Percentiles rank a stretch among this genome's conserved stretches.
Evolutionary conservation across 2,113 vertebrate species (phyloP).

Genomic region (Bubo bubo): DNA sequence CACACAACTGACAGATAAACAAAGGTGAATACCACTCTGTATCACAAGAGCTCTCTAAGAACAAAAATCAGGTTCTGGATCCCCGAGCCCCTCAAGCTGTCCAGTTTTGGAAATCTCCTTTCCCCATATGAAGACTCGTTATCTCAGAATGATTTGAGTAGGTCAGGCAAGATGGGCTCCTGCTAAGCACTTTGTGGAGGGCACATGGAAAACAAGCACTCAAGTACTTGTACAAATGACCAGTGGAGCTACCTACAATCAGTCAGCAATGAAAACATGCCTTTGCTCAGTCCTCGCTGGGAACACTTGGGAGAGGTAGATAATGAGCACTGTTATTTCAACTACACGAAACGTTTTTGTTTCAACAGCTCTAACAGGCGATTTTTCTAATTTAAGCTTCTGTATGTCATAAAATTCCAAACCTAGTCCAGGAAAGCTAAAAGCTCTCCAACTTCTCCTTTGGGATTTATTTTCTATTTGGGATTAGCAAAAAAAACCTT

Average conservation of each 20-base stretch:
- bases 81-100: background rate
- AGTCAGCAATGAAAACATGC: background rate
- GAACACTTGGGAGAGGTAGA: background rate
- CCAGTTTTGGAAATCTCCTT: background rate
- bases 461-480: background rate
- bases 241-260: background rate
- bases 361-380: background rate
- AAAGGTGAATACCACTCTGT: background rate
- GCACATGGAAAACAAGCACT: background rate
- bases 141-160: background rate
- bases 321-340: background rate
- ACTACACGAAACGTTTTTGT: fast-evolving
- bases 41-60: background rate
- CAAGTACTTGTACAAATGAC: background rate
- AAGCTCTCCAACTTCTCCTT: background rate
- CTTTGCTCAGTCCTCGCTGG: background rate
- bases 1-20: background rate
- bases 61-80: background rate
- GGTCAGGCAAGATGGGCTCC: background rate
- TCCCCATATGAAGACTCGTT: fast-evolving
- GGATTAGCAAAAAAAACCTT: background rate
- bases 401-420: background rate
- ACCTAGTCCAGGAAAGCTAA: background rate
- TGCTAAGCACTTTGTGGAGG: background rate
- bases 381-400: background rate